Conservation (phyloP, 2,888 invertebrate genomes). For the Tachystola acroxantha region DNA sequence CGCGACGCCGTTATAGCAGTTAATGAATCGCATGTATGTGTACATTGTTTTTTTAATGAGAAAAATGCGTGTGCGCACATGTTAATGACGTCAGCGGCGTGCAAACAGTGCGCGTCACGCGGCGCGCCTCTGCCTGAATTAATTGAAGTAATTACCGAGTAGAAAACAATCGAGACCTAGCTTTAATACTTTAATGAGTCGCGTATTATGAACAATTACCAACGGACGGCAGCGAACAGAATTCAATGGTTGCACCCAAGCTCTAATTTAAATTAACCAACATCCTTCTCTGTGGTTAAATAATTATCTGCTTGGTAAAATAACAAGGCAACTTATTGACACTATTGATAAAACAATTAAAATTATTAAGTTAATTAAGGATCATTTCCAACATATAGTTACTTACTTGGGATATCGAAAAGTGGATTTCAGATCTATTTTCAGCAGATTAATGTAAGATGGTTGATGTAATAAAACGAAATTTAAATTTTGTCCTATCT, state of each 20-base stretch:
- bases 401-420: too few species aligned
- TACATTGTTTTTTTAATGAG: slow-evolving; percentile 45
- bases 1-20: slow-evolving; percentile 39
- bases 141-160: slow-evolving; percentile 67
- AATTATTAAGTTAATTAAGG: too few species aligned
- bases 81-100: slow-evolving; percentile 52
- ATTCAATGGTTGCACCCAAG: slow-evolving; percentile 34
- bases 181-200: slow-evolving; percentile 52
- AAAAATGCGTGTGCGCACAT: slow-evolving; percentile 60
- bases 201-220: slow-evolving; percentile 57
- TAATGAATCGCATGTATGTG: slow-evolving; percentile 38
- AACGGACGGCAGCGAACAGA: slow-evolving; percentile 41
- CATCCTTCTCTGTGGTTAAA: slow-evolving; percentile 13
- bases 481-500: too few species aligned
- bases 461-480: too few species aligned
- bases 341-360: too few species aligned
- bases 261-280: slow-evolving; percentile 39
- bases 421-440: too few species aligned
- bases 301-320: slow-evolving; percentile 12
- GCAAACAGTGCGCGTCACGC: slow-evolving; percentile 47
- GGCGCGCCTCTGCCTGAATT: slow-evolving; percentile 57
- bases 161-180: slow-evolving; percentile 64
- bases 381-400: too few species aligned
- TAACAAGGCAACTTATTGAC: too few species aligned
- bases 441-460: too few species aligned